Evolutionary conservation across 1,140 invertebrate species (phyloP).

Genomic region (Eupristina koningsbergeri): DNA sequence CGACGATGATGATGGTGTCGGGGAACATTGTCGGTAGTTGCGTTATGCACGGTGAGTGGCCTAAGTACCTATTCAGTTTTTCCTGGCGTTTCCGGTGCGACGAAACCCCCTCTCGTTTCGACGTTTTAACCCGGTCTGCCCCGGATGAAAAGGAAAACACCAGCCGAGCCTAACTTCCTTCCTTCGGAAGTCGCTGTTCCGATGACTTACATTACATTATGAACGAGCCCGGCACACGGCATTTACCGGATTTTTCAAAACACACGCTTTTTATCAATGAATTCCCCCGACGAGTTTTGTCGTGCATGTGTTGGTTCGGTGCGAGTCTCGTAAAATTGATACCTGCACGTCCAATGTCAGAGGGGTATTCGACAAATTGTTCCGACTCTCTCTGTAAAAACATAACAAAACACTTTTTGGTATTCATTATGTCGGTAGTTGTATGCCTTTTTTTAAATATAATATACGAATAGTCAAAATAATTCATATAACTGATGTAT

Average conservation of each 20-base stretch:
- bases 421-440: no score
- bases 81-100: constrained; percentile 55
- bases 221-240: no score
- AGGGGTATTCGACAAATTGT: neutral
- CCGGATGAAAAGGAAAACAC: constrained; percentile 27
- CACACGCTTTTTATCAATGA: neutral
- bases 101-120: neutral
- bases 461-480: no score
- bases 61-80: constrained; percentile 52
- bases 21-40: no score
- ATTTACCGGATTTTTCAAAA: neutral
- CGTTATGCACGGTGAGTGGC: constrained; percentile 45
- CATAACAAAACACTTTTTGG: no score
- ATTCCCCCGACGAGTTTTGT: neutral
- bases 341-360: neutral
- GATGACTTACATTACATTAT: constrained; percentile 33
- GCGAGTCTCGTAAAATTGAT: neutral
- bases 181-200: constrained; percentile 28
- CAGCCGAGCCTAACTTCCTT: neutral
- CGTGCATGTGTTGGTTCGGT: neutral
- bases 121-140: constrained; percentile 6
- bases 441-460: no score
- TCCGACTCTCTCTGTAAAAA: neutral
- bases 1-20: neutral
- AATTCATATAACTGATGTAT: no score